Percentiles rank a stretch among this genome's conserved stretches.
Evolutionary conservation across 2,888 invertebrate species (phyloP).

Genomic region (Noctua janthina): DNA sequence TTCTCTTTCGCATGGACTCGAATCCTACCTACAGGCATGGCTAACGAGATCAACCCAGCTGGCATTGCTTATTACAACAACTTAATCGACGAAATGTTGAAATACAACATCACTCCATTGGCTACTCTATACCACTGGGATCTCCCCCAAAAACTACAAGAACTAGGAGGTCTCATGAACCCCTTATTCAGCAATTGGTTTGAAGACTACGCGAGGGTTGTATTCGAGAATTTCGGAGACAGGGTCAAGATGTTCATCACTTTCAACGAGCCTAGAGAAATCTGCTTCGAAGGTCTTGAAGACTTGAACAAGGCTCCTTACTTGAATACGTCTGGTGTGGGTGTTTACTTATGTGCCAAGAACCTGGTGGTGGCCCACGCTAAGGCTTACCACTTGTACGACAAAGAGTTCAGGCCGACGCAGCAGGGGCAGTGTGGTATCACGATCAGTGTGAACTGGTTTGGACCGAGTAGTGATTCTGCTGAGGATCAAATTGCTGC

Average conservation of each 20-base stretch:
- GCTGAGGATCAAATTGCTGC: constrained; percentile 58
- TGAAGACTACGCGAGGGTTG: constrained; percentile 84
- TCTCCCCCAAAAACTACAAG: constrained; percentile 87
- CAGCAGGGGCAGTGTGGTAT: constrained; percentile 74
- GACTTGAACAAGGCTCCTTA: constrained; percentile 73
- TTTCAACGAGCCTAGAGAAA: constrained; percentile 89
- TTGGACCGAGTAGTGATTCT: constrained; percentile 75
- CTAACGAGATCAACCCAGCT: constrained; percentile 87
- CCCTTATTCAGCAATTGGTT: constrained; percentile 84
- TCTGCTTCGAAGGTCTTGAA: constrained; percentile 84
- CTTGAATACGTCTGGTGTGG: constrained; percentile 80
- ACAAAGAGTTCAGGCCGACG: constrained; percentile 74
- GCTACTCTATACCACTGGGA: constrained; percentile 90
- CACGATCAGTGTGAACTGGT: constrained; percentile 71
- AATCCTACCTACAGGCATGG: constrained; percentile 90
- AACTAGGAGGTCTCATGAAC: constrained; percentile 88
- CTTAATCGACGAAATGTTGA: constrained; percentile 91
- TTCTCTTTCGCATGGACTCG: constrained; percentile 92
- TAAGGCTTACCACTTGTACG: constrained; percentile 81
- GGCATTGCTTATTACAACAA: constrained; percentile 92
- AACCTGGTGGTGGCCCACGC: constrained; percentile 89
- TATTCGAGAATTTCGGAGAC: constrained; percentile 85
- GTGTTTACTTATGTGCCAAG: constrained; percentile 87
- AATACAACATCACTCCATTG: constrained; percentile 91
- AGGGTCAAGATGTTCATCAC: constrained; percentile 90